A percentile compares a stretch with the other conserved stretches of the same genome.
Evolutionary conservation across 2,113 vertebrate genomes (phyloP).

Genomic region (Callaeas wilsoni): DNA sequence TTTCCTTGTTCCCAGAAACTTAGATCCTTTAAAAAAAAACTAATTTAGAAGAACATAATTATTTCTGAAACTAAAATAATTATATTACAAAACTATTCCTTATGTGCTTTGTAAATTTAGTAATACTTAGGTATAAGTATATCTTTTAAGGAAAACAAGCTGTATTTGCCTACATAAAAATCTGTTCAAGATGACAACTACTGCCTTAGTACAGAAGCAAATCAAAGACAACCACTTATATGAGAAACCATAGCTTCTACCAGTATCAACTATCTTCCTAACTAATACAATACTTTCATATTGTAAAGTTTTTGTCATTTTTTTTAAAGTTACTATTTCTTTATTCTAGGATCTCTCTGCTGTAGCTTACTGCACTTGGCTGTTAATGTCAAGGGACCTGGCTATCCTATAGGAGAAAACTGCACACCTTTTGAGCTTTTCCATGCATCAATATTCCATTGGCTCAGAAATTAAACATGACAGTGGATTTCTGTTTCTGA

Average conservation of each 20-base stretch:
- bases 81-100: not conserved
- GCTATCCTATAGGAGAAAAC: not conserved
- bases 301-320: not conserved
- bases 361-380: not conserved
- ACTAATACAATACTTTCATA: not conserved
- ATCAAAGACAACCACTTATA: not conserved
- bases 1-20: conserved; percentile 24
- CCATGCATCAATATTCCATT: not conserved
- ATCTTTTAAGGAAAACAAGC: not conserved
- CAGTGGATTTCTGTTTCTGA: not conserved
- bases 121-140: not conserved
- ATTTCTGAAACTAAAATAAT: not conserved
- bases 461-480: conserved; percentile 3
- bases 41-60: not conserved
- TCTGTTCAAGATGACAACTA: not conserved
- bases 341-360: not conserved
- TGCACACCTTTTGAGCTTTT: not conserved
- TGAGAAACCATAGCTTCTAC: not conserved
- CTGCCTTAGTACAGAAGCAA: not conserved
- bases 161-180: not conserved
- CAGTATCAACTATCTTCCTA: not conserved
- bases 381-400: not conserved
- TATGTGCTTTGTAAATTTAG: not conserved
- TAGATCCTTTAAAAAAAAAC: not conserved
- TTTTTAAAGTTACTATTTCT: not conserved